Evolutionary conservation across 2,113 vertebrate species (phyloP).

Genomic region (Gracilinanus agilis): DNA sequence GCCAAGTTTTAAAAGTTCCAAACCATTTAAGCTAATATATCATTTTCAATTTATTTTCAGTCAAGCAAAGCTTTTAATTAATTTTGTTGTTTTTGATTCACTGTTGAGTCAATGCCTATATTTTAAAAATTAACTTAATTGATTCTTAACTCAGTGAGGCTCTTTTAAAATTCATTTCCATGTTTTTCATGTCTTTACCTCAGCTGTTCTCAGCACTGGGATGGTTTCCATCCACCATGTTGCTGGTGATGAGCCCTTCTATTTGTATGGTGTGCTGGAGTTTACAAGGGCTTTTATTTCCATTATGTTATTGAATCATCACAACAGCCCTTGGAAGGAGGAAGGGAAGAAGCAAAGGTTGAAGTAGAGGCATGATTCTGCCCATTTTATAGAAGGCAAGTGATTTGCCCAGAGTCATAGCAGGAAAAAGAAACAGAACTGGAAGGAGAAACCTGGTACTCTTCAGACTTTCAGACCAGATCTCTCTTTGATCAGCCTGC

Average conservation of each 20-base stretch:
- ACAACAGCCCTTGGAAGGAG: background rate
- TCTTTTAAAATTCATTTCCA: background rate
- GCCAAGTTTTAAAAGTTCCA: background rate
- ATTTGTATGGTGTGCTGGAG: background rate
- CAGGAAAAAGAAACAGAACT: background rate
- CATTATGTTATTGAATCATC: background rate
- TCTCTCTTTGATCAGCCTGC: background rate
- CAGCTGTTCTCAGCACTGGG: background rate
- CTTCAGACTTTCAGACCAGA: background rate
- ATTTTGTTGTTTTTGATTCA: background rate
- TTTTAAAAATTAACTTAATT: conserved; percentile 7
- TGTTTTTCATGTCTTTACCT: background rate
- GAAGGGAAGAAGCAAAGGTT: background rate
- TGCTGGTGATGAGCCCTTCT: background rate
- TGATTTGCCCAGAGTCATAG: background rate
- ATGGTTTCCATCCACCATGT: background rate
- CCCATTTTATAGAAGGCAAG: background rate
- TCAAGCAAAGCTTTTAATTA: background rate
- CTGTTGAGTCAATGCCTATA: background rate
- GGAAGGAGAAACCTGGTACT: background rate
- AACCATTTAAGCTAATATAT: background rate
- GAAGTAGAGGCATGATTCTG: background rate
- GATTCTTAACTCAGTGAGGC: background rate
- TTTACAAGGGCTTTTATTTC: background rate
- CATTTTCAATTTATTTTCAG: background rate